Base-by-base conservation (phyloP, 2,113 vertebrate genomes). In the Sardina pilchardus region DNA sequence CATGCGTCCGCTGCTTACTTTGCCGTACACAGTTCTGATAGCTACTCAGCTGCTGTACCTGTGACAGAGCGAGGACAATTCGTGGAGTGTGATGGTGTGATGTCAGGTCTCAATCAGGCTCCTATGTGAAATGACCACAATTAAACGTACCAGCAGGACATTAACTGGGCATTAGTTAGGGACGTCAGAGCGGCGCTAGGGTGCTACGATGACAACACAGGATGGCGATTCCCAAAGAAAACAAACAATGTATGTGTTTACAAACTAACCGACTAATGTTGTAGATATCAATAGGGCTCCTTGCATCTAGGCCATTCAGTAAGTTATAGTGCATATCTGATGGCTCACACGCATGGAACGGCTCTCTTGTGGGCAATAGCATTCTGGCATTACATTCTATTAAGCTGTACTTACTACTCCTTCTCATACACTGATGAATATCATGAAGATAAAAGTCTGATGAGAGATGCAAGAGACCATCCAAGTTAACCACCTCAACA, bases 351-450 rank as follows among this genome's bases (percentile, higher is more conserved):
- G 71, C 30, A 34, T 78, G 30, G 16, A 71, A 71, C 63, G 8
- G 26, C 63, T 71, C 63, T 71, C 63, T 71, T 26, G 63, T 71
- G 63, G 9, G 63, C 63, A 71, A 71, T 71, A 71, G 26, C 63
- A 26, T 71, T 34, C 63, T 5, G 30, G 30, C 71, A 36, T 34
- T 36, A 34, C 10, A 78, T 78, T 78, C 34, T 78, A 78, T 78
- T 78, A 16, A 36, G 71, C 71, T 36, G 34, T 14, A 36, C 30
- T 71, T 71, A 34, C 12, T 17, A 10, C 63, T 71, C 63, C 9
- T 71, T 71, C 34, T 71, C 26, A 71, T 34, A 34, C 30, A 30
- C 30, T 78, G 71, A 78, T 78, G 71, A 36, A 78, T 36, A 78
- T 36, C 30, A 36, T 10, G 34, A 17, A 34, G 71, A 36, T 78